Base-by-base conservation (phyloP, 64 coral and sea anemone genomes). In the Hydrozoanthus tunicans region DNA sequence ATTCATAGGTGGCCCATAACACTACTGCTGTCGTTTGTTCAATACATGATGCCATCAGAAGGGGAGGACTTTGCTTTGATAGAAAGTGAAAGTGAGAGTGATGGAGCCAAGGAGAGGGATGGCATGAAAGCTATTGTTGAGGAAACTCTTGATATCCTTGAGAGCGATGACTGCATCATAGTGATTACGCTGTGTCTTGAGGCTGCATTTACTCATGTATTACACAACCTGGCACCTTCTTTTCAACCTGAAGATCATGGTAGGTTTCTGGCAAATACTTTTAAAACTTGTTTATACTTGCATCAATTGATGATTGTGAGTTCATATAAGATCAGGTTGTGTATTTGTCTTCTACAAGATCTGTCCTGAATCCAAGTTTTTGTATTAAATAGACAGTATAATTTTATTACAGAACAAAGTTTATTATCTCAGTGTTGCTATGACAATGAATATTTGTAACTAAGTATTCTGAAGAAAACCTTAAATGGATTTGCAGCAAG, bases 121-220 rank as follows among this genome's bases (percentile, higher is more conserved):
- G 83, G 80, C 11, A 92, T 93, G 86, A 71, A 23, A 54, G n/a
- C 91, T 73, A 79, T 98, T 64, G 56, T 98, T 6, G 92, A 89
- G 80, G 96, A 98, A 76, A 98, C 96, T 7, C 89, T 95, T 14
- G 96, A 98, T 90, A 77, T 98, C 66, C 68, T 98, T 57, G 96
- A 98, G 32, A 98, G 96, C 83, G 92, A 98, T 10, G 96, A 98
- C 74, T 99, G 89, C 82, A 64, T 81, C 9, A 79, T 68, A 90
- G 96, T 99, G 89, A 62, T 99, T 7, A 74, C 93, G 7, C 53
- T 77, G 14, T 99, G 96, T 73, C 90, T 99, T 27, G 94, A 99
- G 78, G 54, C 82, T 26, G 96, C 81, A 53, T 99, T 99, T 84
- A 17, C 81, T 17, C 89, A 95, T 89, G 52, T 99, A 4, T 75